These are phyloP conservation scores for Narcine bancroftii DNA, from an alignment of 2,113 vertebrate genomes.

Conservation along the genomic window DNA sequence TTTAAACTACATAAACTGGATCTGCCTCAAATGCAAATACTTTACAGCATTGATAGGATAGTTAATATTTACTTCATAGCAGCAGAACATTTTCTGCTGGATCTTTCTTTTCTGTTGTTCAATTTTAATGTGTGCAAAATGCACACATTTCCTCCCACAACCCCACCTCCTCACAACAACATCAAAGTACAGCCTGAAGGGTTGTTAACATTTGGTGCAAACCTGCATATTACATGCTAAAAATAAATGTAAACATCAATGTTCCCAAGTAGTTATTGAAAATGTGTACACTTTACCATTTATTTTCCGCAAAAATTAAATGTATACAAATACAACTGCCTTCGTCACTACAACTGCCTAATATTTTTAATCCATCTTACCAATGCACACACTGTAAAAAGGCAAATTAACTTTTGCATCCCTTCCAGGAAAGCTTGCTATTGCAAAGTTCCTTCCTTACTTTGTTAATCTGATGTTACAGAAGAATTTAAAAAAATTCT, in stretches of 20 bases:
- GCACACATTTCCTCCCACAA: not conserved
- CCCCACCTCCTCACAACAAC: too few relatives aligned
- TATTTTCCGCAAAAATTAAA: not conserved
- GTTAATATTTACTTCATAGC: not conserved
- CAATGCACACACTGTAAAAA: not conserved
- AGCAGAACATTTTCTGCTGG: not conserved
- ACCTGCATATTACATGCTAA: not conserved
- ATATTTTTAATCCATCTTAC: too few relatives aligned
- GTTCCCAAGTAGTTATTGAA: not conserved
- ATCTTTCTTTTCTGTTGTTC: not conserved
- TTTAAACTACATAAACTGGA: not conserved
- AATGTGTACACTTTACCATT: not conserved
- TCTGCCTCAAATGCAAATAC: too few relatives aligned
- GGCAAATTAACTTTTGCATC: not conserved
- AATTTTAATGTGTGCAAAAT: not conserved
- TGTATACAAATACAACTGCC: not conserved
- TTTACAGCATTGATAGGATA: not conserved
- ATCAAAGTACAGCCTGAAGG: not conserved
- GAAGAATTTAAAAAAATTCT: not conserved
- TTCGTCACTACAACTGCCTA: too few relatives aligned
- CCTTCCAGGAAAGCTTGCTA: not conserved
- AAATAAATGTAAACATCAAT: not conserved
- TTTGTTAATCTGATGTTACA: not conserved
- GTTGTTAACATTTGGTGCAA: not conserved
- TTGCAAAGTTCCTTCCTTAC: not conserved